A percentile compares a stretch with the other conserved stretches of the same genome.
These are phyloP conservation scores for Pandemis corylana DNA, from an alignment of 2,888 invertebrate genomes.

Conservation along the genomic window DNA sequence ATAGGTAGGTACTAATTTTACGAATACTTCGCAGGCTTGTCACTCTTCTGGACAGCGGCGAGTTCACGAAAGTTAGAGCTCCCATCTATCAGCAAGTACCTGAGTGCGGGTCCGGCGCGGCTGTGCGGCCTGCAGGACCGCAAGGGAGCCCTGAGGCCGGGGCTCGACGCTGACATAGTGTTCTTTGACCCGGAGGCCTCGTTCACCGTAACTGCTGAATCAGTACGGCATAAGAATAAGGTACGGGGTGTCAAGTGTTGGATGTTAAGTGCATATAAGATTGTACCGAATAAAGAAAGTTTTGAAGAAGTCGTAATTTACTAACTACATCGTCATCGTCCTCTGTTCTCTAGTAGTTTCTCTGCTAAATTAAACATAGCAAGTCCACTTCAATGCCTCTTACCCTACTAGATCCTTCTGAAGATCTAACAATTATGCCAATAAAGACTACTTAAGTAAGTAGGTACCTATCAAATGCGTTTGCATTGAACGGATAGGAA, in stretches of 20 bases:
- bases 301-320: too few relatives aligned
- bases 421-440: too few relatives aligned
- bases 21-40: slow-evolving; percentile 76
- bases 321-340: too few relatives aligned
- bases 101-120: slow-evolving; percentile 86
- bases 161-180: slow-evolving; percentile 89
- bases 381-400: too few relatives aligned
- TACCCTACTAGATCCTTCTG: too few relatives aligned
- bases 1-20: neutral
- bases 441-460: too few relatives aligned
- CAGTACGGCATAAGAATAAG: slow-evolving; percentile 89
- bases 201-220: slow-evolving; percentile 83
- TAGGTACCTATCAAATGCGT: too few relatives aligned
- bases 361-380: too few relatives aligned
- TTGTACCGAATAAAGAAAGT: too few relatives aligned
- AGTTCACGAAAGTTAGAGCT: slow-evolving; percentile 81
- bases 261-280: too few relatives aligned
- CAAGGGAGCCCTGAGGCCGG: slow-evolving; percentile 86
- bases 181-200: slow-evolving; percentile 88
- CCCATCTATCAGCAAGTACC: slow-evolving; percentile 83
- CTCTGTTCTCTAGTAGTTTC: too few relatives aligned
- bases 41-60: slow-evolving; percentile 89
- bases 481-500: too few relatives aligned
- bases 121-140: slow-evolving; percentile 85
- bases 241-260: slow-evolving; percentile 58